Percentiles rank a stretch among this genome's conserved stretches.
These are phyloP conservation scores for Hyposoter dolosus DNA, from an alignment of 2,888 invertebrate species.

Conservation along the genomic window DNA sequence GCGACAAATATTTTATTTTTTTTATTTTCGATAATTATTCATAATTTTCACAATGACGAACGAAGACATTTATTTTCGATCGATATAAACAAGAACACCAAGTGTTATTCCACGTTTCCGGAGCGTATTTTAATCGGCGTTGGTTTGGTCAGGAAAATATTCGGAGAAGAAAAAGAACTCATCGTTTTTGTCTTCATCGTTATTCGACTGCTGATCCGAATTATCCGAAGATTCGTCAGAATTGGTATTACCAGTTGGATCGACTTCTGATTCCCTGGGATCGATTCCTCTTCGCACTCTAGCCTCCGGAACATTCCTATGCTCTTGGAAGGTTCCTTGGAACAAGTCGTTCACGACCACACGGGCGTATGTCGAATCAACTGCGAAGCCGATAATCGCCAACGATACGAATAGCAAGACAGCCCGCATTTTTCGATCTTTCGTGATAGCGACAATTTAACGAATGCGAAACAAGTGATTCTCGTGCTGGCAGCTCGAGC, in stretches of 20 bases:
- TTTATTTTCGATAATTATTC: background rate
- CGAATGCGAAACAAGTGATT: background rate
- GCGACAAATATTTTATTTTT: background rate
- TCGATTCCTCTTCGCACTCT: background rate
- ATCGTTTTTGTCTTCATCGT: background rate
- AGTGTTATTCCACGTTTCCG: background rate
- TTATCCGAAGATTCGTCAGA: background rate
- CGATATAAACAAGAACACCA: background rate
- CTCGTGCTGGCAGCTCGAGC: background rate
- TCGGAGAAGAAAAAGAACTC: background rate
- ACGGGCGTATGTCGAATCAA: constrained; percentile 3
- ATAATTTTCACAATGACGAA: background rate
- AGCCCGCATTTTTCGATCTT: constrained; percentile 9
- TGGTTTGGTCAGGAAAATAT: background rate
- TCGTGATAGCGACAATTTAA: background rate
- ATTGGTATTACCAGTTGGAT: background rate
- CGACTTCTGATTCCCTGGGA: background rate
- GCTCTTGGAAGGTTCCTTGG: background rate
- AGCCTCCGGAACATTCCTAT: background rate
- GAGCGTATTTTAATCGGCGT: background rate
- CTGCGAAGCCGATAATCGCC: constrained; percentile 24
- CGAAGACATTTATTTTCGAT: background rate
- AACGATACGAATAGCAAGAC: constrained; percentile 9
- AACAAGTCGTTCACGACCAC: background rate
- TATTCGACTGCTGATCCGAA: background rate